Evolutionary conservation across 2,797 vertebrate genomes (phyloP).

Genomic region (Sparus aurata): DNA sequence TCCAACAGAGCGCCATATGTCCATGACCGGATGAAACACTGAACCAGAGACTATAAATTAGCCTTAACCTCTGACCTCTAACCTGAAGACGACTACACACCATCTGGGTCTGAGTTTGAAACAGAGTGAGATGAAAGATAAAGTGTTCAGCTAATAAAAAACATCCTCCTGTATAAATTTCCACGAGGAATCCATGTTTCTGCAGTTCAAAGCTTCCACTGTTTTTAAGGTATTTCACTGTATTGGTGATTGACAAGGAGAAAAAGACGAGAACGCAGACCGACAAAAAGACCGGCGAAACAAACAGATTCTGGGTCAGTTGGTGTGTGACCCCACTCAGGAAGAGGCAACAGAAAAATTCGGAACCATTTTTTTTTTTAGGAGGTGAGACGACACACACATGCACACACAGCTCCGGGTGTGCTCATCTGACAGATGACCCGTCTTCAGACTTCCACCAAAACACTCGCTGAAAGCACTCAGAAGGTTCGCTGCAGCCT

Average conservation of each 20-base stretch:
- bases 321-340: conserved; percentile 39
- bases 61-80: conserved; percentile 47
- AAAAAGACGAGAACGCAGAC: background rate
- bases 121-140: conserved; percentile 15
- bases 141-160: conserved; percentile 1
- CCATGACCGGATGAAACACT: conserved; percentile 45
- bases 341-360: conserved; percentile 19
- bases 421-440: conserved; percentile 23
- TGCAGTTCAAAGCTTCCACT: background rate
- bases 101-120: conserved; percentile 46
- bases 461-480: conserved; percentile 24
- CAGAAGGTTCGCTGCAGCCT: conserved; percentile 17
- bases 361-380: too few relatives aligned
- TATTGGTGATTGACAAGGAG: background rate
- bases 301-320: conserved; percentile 43
- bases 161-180: background rate
- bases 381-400: conserved; percentile 18
- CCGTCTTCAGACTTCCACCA: conserved; percentile 33
- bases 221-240: background rate
- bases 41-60: conserved; percentile 58
- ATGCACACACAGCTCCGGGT: conserved; percentile 17
- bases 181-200: background rate
- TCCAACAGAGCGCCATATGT: conserved; percentile 51
- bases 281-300: background rate
- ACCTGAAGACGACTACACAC: conserved; percentile 34